Base-by-base conservation (phyloP, 2,888 invertebrate species). In the Brachyptera putata region DNA sequence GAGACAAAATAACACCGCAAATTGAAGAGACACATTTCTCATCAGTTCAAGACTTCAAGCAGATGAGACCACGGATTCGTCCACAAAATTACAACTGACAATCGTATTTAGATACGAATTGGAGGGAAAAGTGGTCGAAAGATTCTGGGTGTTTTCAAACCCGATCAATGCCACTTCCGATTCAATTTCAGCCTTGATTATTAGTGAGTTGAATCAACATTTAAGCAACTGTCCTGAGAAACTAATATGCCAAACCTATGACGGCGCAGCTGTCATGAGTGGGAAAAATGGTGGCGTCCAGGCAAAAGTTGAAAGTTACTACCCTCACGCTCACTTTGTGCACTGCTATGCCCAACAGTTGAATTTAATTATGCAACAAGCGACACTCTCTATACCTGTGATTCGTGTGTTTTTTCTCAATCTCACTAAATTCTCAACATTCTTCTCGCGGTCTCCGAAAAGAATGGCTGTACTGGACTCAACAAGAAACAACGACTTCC, bases 61-160 rank as follows among this genome's bases (percentile, higher is more conserved):
- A 21, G 70, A 72, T 60, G 72, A 70, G 61, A 69, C 67, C 22
- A 69, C 68, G 1, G 71, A 73, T 63, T 62, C 67, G 50, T 65
- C 67, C 14, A 60, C 34, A 25, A 55, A 60, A 41, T 57, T 57
- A 46, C 69, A 70, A 63, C 61, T 68, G 63, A 67, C 68, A 16
- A 46, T 69, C 43, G 65, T 71, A 55, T 58, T 69, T 14, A 59
- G 70, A 25, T 71, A 71, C 63, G 63, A 64, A 56, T 9, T 61
- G 39, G 55, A 66, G 34, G 66, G 64, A 1, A 63, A 68, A 64
- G 58, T 66, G 57, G 55, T 58, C 36, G 66, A 69, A 59, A 62
- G 70, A 41, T 71, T 71, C 62, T 69, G 68, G 68, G 58, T 55
- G 36, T 68, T 67, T 65, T 57, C 69, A 14, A 65, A 61, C 37